Conservation (phyloP, 2,113 vertebrate genomes). For the Ochotona princeps region DNA sequence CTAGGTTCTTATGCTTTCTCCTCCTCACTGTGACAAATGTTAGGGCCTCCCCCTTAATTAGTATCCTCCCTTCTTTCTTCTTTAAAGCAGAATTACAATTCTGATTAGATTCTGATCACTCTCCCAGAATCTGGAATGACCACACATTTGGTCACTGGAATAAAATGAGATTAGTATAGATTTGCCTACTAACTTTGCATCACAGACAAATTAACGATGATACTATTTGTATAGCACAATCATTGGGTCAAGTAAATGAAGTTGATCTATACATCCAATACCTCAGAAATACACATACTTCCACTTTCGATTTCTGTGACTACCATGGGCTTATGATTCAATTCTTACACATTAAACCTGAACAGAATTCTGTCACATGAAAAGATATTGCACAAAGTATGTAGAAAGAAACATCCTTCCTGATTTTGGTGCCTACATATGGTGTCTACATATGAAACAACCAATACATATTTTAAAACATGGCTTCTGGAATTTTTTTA, state of each 20-base stretch:
- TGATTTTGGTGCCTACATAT: not conserved
- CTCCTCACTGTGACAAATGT: not conserved
- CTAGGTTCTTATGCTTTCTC: not conserved
- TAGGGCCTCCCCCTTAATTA: not conserved
- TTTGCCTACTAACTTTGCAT: not conserved
- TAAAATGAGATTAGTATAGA: conserved; percentile 7
- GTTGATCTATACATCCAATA: not conserved
- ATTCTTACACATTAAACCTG: not conserved
- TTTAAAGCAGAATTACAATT: conserved; percentile 19
- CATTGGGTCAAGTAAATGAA: not conserved
- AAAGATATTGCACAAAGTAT: not conserved
- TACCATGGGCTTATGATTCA: not conserved
- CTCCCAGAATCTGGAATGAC: not conserved
- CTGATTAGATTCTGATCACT: not conserved
- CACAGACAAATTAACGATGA: not conserved
- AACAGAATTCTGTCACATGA: not conserved
- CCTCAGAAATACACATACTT: not conserved
- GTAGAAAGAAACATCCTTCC: not conserved
- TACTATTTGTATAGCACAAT: not conserved
- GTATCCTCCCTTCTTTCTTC: conserved; percentile 6
- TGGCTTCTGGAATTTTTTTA: not conserved
- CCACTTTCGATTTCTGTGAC: not conserved
- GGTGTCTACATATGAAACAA: not conserved
- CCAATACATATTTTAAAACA: conserved; percentile 24
- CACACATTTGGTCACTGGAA: not conserved